These are phyloP conservation scores for Bubo blakistoni DNA, from an alignment of 2,113 vertebrate species.

Conservation along the genomic window DNA sequence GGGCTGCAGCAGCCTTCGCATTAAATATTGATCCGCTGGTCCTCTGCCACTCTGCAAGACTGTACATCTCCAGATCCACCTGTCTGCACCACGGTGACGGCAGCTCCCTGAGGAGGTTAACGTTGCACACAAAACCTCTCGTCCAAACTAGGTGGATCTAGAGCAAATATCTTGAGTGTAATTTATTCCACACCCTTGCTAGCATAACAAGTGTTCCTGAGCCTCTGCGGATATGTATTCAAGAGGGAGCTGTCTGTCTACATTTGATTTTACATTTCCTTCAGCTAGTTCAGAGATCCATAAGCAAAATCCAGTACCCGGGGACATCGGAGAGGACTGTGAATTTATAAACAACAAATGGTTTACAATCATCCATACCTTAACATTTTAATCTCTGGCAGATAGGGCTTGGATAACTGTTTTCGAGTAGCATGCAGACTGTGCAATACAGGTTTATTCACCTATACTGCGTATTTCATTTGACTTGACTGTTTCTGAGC, in stretches of 20 bases:
- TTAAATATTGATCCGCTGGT: slow-evolving; percentile 65
- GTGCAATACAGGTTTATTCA: background rate
- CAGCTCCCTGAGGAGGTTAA: background rate
- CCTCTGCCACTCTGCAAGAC: slow-evolving; percentile 9
- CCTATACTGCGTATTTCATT: background rate
- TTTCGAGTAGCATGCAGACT: background rate
- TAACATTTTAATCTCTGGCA: background rate
- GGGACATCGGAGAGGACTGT: background rate
- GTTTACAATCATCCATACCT: background rate
- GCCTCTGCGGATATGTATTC: slow-evolving; percentile 38
- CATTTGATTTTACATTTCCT: slow-evolving; percentile 50
- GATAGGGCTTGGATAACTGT: background rate
- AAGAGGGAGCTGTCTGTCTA: slow-evolving; percentile 53
- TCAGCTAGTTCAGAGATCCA: slow-evolving; percentile 45
- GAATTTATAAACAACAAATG: slow-evolving; percentile 55
- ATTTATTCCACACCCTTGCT: slow-evolving; percentile 55
- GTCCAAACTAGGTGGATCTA: background rate
- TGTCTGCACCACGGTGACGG: background rate
- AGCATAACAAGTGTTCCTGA: slow-evolving; percentile 45
- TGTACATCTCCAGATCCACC: slow-evolving; percentile 4
- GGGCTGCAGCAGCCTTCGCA: slow-evolving; percentile 46
- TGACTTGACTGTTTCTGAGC: background rate
- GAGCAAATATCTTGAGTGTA: slow-evolving; percentile 14
- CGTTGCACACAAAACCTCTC: background rate
- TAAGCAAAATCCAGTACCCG: background rate